Conservation (phyloP, 2,113 vertebrate species). For the Chlamydotis undulata region DNA sequence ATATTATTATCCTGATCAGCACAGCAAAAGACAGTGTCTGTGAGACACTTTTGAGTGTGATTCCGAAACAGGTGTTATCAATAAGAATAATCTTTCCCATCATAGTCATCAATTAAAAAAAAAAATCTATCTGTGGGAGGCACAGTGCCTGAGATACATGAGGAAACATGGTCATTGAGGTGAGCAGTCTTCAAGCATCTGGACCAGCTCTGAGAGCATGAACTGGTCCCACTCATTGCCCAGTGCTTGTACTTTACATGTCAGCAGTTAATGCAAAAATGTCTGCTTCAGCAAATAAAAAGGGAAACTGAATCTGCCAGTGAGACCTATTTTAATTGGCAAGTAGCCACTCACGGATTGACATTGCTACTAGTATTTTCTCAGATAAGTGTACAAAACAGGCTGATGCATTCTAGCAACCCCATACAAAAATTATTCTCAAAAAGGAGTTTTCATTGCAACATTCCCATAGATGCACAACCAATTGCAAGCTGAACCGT, state of each 20-base stretch:
- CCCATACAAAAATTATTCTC: not conserved
- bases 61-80: not conserved
- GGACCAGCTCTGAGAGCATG: not conserved
- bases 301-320: not conserved
- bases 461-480: not conserved
- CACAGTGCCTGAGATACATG: not conserved
- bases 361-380: not conserved
- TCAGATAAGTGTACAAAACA: not conserved
- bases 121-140: not conserved
- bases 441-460: not conserved
- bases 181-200: not conserved
- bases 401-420: not conserved
- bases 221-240: not conserved
- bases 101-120: not conserved
- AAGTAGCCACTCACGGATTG: not conserved
- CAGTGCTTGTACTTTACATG: not conserved
- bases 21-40: not conserved
- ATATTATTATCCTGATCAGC: not conserved
- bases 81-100: not conserved
- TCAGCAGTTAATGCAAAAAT: not conserved
- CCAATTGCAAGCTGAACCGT: not conserved
- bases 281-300: not conserved
- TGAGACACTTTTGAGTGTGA: not conserved
- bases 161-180: fast-evolving
- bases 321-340: not conserved